phyloP scores from a whole-genome alignment of 2,797 vertebrate species.

The Karalla daura region DNA sequence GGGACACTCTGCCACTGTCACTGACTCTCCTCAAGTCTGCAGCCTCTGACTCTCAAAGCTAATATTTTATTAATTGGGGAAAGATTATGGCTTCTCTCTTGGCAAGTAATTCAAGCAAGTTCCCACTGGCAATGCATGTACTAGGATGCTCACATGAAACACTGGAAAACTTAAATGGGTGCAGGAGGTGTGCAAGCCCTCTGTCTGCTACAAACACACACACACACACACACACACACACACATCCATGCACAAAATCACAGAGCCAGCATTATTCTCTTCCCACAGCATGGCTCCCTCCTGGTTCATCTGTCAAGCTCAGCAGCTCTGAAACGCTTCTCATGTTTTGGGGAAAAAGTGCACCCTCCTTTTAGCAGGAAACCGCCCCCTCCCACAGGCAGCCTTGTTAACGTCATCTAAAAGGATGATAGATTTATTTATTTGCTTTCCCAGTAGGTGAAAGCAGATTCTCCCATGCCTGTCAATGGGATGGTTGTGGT shows the following conservation, averaged over 20 bases:
- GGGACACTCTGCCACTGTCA: no score
- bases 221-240: conserved; percentile 14
- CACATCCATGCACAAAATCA: not conserved
- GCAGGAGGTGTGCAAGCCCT: not conserved
- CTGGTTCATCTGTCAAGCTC: conserved; percentile 54
- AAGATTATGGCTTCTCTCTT: not conserved
- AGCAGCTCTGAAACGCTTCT: conserved; percentile 55
- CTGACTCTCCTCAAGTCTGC: no score
- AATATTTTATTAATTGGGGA: conserved; percentile 51
- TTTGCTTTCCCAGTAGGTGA: conserved; percentile 32
- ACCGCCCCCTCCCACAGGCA: not conserved
- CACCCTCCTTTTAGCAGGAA: conserved; percentile 1
- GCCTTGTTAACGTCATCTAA: conserved; percentile 22
- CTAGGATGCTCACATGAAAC: not conserved
- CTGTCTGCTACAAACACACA: conserved; percentile 5
- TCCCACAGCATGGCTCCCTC: conserved; percentile 39
- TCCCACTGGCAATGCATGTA: conserved; percentile 16
- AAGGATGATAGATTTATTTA: conserved; percentile 10
- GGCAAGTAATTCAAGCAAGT: conserved; percentile 37
- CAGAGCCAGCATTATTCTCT: conserved; percentile 41
- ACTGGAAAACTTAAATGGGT: conserved; percentile 1
- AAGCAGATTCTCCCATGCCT: not conserved
- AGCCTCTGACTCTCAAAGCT: no score
- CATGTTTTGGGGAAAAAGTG: conserved; percentile 38
- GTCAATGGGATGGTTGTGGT: conserved; percentile 22